phyloP scores from a whole-genome alignment of 2,113 vertebrate genomes.

The Elachura formosa region DNA sequence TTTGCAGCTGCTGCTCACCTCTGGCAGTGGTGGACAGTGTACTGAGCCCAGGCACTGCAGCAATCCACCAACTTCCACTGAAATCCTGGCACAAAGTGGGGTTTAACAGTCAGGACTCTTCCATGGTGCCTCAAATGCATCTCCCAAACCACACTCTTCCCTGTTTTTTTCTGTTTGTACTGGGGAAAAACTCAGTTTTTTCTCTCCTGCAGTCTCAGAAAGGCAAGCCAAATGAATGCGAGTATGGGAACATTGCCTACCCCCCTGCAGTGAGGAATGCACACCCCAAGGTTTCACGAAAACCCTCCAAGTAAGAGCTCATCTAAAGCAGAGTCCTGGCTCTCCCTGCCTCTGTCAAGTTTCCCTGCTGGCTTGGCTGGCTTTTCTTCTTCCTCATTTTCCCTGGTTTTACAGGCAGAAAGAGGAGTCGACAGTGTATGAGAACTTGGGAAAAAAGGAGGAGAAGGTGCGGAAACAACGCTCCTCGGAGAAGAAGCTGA shows the following conservation, averaged over 20 bases:
- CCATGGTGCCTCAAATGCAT: neutral
- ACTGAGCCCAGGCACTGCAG: neutral
- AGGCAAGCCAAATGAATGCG: conserved; percentile 75
- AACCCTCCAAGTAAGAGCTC: conserved; percentile 84
- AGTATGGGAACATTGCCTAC: conserved; percentile 88
- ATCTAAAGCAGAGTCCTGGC: neutral
- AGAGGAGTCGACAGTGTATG: conserved; percentile 80
- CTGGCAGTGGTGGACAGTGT: neutral
- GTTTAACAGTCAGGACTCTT: neutral
- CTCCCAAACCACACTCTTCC: neutral
- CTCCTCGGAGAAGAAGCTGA: conserved; percentile 79
- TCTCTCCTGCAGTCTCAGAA: conserved; percentile 62
- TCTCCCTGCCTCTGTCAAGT: neutral
- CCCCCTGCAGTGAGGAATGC: conserved; percentile 69
- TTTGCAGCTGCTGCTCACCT: neutral
- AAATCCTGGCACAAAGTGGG: neutral
- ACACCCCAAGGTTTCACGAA: conserved; percentile 75
- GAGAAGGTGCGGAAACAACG: conserved; percentile 78
- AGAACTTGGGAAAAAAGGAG: conserved; percentile 88
- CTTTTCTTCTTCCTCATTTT: neutral
- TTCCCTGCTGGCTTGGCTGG: neutral
- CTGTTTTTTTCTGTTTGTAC: no score
- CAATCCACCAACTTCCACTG: neutral
- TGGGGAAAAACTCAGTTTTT: no score
- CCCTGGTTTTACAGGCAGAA: conserved; percentile 71